Evolutionary conservation across 2,113 vertebrate genomes (phyloP).

Genomic region (Sorex fumeus): DNA sequence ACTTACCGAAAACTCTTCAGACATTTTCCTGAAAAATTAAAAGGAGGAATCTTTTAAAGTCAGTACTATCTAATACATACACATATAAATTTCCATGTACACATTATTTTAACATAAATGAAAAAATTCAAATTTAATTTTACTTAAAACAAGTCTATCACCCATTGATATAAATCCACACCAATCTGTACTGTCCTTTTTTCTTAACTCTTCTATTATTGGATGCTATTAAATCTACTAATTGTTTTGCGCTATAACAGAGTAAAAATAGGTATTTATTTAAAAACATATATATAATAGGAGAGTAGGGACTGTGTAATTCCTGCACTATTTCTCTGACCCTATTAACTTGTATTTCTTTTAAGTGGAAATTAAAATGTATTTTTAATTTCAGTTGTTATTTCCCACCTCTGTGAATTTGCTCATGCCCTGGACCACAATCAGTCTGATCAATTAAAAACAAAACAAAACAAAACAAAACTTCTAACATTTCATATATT

Average conservation of each 20-base stretch:
- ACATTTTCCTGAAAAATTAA: slow-evolving; percentile 83
- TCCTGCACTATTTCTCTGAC: no score
- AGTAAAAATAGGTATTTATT: neutral
- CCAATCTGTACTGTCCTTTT: neutral
- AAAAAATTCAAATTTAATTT: neutral
- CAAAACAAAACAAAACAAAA: no score
- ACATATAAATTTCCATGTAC: neutral
- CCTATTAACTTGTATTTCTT: no score
- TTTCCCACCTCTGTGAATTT: slow-evolving; percentile 25
- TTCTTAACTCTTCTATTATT: neutral
- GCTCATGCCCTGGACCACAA: neutral
- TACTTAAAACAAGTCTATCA: neutral
- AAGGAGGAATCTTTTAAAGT: slow-evolving; percentile 68
- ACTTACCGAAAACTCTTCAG: slow-evolving; percentile 87
- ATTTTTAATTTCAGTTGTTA: slow-evolving; percentile 4
- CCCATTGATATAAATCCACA: neutral
- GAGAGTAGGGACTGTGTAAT: no score
- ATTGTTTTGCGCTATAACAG: neutral
- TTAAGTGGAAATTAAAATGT: neutral
- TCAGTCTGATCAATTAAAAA: neutral
- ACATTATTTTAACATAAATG: neutral
- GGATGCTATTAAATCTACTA: slow-evolving; percentile 29
- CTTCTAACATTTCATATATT: no score
- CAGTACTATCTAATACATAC: slow-evolving; percentile 53
- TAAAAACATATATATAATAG: no score